Evolutionary conservation across 2,888 invertebrate species (phyloP).

Genomic region (Lasioglossum morio): DNA sequence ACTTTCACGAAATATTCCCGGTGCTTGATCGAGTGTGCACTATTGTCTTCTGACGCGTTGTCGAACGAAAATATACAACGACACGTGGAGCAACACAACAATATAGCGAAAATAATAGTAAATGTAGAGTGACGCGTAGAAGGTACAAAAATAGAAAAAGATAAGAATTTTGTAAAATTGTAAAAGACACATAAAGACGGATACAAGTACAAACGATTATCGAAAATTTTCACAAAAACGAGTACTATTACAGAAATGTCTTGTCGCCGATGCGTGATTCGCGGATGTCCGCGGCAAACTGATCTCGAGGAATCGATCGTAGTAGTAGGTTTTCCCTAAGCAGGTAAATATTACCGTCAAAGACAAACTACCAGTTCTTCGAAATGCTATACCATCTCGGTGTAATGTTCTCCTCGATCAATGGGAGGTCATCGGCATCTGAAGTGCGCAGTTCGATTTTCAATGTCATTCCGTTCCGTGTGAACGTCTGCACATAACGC

Average conservation of each 20-base stretch:
- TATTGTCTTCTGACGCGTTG: background rate
- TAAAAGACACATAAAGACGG: background rate
- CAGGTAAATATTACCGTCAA: background rate
- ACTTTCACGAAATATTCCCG: background rate
- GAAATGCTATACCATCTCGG: background rate
- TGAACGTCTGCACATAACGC: background rate
- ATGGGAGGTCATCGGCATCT: conserved; percentile 4
- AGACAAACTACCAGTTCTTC: background rate
- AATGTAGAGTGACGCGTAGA: background rate
- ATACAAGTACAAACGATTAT: background rate
- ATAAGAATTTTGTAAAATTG: background rate
- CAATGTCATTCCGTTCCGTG: background rate
- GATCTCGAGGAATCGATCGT: background rate
- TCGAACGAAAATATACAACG: background rate
- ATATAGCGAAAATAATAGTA: background rate
- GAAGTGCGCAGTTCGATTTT: conserved; percentile 8
- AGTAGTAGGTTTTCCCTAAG: background rate
- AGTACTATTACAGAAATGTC: background rate
- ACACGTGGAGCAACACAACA: background rate
- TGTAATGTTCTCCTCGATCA: conserved; percentile 4
- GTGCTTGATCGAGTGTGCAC: background rate
- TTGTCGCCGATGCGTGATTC: background rate
- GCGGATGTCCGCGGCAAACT: background rate
- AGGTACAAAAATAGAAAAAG: background rate
- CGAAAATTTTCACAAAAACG: background rate